Evolutionary conservation across 2,113 vertebrate species (phyloP).

Genomic region (Manacus vitellinus): DNA sequence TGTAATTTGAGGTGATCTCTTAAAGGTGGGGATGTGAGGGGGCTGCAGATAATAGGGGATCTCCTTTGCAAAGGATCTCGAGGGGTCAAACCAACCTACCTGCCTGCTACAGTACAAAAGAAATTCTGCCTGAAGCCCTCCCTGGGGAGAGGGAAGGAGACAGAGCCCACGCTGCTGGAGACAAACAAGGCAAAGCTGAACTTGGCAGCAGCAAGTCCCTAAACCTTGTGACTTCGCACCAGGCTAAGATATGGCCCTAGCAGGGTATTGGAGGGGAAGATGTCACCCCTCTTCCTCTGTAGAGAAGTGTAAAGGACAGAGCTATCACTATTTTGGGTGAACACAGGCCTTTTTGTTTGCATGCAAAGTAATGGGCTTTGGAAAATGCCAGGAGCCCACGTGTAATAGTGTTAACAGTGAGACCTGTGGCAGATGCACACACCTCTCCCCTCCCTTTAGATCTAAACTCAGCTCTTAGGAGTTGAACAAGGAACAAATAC

Average conservation of each 20-base stretch:
- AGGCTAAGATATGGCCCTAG: slow-evolving; percentile 16
- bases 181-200: slow-evolving; percentile 58
- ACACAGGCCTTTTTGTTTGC: background rate
- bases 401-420: background rate
- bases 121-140: slow-evolving; percentile 9
- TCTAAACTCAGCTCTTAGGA: background rate
- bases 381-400: background rate
- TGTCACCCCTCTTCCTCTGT: background rate
- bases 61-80: background rate
- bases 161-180: background rate
- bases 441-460: background rate
- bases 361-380: background rate
- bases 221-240: background rate
- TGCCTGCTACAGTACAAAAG: slow-evolving; percentile 44
- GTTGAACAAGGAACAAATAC: slow-evolving; percentile 23
- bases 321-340: background rate
- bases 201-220: slow-evolving; percentile 10
- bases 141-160: background rate
- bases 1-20: background rate
- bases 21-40: background rate
- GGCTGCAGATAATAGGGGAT: background rate
- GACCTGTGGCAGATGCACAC: background rate
- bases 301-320: background rate
- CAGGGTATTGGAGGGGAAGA: background rate
- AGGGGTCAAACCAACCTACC: background rate